Base-by-base conservation (phyloP, 2,797 vertebrate genomes). In the Anguilla pacifica region DNA sequence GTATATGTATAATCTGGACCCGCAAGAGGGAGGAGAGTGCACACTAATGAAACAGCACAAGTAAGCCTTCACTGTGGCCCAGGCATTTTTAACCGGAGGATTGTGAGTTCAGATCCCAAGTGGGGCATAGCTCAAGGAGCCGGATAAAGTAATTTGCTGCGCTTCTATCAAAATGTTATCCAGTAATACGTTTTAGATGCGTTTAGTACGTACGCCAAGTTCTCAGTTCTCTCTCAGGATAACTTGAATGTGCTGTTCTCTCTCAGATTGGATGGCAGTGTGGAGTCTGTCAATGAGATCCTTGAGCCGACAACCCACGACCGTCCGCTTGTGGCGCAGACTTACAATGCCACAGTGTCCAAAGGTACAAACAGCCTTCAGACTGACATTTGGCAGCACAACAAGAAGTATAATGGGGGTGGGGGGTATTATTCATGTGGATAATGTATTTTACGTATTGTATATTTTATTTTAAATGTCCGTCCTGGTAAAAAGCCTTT, bases 41-140 rank as follows among this genome's bases (percentile, higher is more conserved):
- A 98, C 98, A 11, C 94, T 99, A 88, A 99, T 98, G 97, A 99
- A 99, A 91, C 99, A 99, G 94, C 98, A 99, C 96, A 98, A 97
- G 99, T 99, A 93, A 96, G 95, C 84, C 19, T 35, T 43, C 74
- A 43, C 74, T 79, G 35, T 79, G 39, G 74, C 10, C 28, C 1
- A 2, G 70, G 10, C 6, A 72, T 72, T 35, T 72, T 35, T 72
- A 31, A 43, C 19, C 79, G 10, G 43, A 19, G 19, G 43, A n/a
- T 25, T 25, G 7, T 19, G 3, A 15, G 79, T n/a, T 51, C 74
- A 79, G 19, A 39, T 43, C 74, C 31, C 74, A 19, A 31, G 10
- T 35, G 11, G 31, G 70, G 31, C 11, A 3, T 13, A 35, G 28
- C 31, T 35, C 70, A 74, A 67, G 70, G 70, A 4, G 1, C 28